Conservation (phyloP, 2,797 vertebrate genomes). For the Periophthalmus magnuspinnatus region DNA sequence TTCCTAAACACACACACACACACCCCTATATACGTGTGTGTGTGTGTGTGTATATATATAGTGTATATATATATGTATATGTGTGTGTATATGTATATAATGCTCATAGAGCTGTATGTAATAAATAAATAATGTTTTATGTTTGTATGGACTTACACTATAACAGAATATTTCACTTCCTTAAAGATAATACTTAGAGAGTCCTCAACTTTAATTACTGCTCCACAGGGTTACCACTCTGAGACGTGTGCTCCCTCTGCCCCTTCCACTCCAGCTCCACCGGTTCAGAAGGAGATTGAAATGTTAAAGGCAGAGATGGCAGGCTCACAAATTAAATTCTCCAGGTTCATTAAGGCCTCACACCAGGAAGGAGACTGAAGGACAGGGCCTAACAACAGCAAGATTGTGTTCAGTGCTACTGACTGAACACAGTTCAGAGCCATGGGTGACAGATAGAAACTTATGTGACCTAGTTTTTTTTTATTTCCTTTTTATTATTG, state of each 20-base stretch:
- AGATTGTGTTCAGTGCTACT: slow-evolving; percentile 63
- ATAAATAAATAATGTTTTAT: too few species aligned
- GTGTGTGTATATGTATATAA: too few species aligned
- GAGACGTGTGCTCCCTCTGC: slow-evolving; percentile 57
- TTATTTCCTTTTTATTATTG: not conserved
- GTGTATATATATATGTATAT: too few species aligned
- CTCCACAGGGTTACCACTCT: slow-evolving; percentile 63
- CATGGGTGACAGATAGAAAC: not conserved
- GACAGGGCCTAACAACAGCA: slow-evolving; percentile 40
- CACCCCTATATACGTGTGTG: too few species aligned
- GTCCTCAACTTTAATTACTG: slow-evolving; percentile 11
- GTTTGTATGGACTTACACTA: not conserved
- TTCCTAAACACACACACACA: too few species aligned
- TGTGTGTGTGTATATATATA: too few species aligned
- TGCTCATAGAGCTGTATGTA: too few species aligned
- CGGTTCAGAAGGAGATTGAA: slow-evolving; percentile 69
- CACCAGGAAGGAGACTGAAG: slow-evolving; percentile 69
- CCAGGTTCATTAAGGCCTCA: slow-evolving; percentile 96
- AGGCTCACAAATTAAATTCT: slow-evolving; percentile 92
- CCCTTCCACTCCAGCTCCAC: slow-evolving; percentile 47
- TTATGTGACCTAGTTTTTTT: not conserved
- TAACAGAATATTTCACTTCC: not conserved
- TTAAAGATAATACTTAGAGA: not conserved
- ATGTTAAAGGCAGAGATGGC: slow-evolving; percentile 75
- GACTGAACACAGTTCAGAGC: not conserved